Conservation (phyloP, 2,113 vertebrate genomes). For the Vicugna pacos region DNA sequence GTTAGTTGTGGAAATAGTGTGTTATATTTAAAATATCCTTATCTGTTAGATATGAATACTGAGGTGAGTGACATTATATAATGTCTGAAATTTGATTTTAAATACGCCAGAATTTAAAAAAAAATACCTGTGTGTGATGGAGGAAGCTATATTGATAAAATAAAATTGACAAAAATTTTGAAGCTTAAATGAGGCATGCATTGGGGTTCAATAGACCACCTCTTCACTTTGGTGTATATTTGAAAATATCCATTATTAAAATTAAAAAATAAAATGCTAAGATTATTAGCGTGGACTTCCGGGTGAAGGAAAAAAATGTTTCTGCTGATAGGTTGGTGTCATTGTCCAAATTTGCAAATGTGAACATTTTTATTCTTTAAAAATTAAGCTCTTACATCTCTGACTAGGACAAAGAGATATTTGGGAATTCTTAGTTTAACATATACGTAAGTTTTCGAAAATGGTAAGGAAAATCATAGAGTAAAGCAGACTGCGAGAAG, state of each 20-base stretch:
- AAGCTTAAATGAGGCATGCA: not conserved
- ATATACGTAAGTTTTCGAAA: not conserved
- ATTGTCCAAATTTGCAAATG: not conserved
- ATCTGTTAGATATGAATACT: not conserved
- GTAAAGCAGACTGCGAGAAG: not conserved
- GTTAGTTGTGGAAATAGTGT: not conserved
- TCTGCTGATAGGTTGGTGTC: not conserved
- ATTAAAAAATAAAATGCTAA: not conserved
- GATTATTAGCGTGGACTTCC: not conserved
- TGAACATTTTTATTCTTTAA: not conserved
- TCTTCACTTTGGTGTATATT: not conserved
- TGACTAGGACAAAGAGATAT: not conserved
- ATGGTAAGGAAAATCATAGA: not conserved
- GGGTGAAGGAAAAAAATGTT: not conserved
- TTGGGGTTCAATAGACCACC: not conserved
- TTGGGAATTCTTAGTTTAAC: not conserved
- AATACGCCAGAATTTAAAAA: not conserved
- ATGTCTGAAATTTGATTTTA: constrained; percentile 32
- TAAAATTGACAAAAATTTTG: not conserved
- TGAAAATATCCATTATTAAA: constrained; percentile 24
- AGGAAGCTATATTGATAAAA: not conserved
- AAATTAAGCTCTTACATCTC: not conserved
- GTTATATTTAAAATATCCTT: constrained; percentile 33
- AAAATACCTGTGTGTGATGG: not conserved
- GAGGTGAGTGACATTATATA: not conserved